Evolutionary conservation across 2,113 vertebrate genomes (phyloP).

Genomic region (Sander lucioperca): DNA sequence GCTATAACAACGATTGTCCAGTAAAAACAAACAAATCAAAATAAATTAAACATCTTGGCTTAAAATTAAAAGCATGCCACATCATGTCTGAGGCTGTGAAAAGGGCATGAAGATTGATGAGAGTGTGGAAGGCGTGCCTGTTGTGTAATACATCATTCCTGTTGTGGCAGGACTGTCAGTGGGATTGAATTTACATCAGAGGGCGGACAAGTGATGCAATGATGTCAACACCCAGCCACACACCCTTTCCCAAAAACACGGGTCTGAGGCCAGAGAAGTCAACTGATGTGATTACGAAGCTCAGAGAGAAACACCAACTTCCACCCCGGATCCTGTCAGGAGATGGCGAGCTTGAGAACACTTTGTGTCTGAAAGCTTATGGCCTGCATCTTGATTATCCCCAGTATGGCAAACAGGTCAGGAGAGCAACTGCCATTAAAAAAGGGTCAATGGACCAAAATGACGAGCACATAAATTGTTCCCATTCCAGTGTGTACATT

Average conservation of each 20-base stretch:
- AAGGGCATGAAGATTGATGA: conserved; percentile 73
- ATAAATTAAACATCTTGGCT: conserved; percentile 18
- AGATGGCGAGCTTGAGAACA: conserved; percentile 35
- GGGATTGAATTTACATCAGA: conserved; percentile 75
- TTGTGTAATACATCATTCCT: conserved; percentile 62
- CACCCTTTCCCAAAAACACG: conserved; percentile 46
- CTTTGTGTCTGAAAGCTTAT: conserved; percentile 11
- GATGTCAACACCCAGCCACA: conserved; percentile 53
- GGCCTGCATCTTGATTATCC: conserved; percentile 25
- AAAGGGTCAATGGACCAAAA: conserved; percentile 58
- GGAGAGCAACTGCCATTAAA: conserved; percentile 32
- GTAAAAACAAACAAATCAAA: conserved; percentile 9
- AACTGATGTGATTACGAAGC: conserved; percentile 53
- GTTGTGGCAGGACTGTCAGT: conserved; percentile 64
- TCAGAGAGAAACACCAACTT: conserved; percentile 22
- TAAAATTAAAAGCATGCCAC: conserved; percentile 22
- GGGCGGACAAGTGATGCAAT: conserved; percentile 47
- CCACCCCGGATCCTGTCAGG: conserved; percentile 29
- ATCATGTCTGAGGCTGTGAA: conserved; percentile 42
- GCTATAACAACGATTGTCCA: not conserved
- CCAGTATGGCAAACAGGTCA: conserved; percentile 7
- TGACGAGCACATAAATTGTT: conserved; percentile 66
- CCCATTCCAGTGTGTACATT: conserved; percentile 37
- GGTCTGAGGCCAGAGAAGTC: conserved; percentile 46
- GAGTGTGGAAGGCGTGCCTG: conserved; percentile 37